These are phyloP conservation scores for Pinctada fucata DNA, from an alignment of 2,888 invertebrate genomes.

Conservation along the genomic window DNA sequence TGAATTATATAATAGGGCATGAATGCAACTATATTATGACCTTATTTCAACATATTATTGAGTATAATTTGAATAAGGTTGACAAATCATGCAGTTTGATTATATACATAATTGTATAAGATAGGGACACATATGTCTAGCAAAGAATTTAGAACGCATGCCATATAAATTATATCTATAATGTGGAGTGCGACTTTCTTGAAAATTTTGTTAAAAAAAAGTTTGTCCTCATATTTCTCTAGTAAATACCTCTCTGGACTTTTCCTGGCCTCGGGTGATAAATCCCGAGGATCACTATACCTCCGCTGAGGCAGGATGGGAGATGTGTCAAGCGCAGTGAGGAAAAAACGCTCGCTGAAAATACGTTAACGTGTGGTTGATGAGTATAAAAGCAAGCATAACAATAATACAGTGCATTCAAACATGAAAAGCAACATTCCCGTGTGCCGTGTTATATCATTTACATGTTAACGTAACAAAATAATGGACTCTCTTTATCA, in stretches of 20 bases:
- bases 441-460: background rate
- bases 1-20: no score
- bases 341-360: slow-evolving; percentile 53
- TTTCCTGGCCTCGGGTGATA: slow-evolving; percentile 33
- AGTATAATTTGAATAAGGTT: no score
- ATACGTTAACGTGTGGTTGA: background rate
- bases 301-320: slow-evolving; percentile 31
- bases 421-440: background rate
- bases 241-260: slow-evolving; percentile 19
- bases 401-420: slow-evolving; percentile 7
- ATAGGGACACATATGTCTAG: no score
- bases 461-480: background rate
- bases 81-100: no score
- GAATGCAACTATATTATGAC: no score
- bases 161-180: no score
- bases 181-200: no score
- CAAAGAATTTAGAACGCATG: no score
- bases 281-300: slow-evolving; percentile 38
- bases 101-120: no score
- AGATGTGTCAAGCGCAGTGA: slow-evolving; percentile 43
- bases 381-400: slow-evolving; percentile 5
- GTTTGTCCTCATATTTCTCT: no score
- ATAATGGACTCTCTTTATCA: background rate
- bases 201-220: no score
- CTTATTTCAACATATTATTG: no score